phyloP scores from a whole-genome alignment of 2,113 vertebrate genomes.

The Amazona guildingii region DNA sequence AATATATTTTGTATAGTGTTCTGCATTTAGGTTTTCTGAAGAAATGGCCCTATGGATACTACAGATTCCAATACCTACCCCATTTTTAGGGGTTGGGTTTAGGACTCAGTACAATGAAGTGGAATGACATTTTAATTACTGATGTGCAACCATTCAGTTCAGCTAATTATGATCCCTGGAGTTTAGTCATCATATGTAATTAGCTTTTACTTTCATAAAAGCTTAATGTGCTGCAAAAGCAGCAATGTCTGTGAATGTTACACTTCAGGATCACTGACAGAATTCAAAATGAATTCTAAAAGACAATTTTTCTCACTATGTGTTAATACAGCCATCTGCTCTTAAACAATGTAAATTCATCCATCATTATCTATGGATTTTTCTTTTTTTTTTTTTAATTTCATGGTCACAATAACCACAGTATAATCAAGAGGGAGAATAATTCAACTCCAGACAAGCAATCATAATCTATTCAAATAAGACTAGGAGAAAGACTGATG shows the following conservation, averaged over 20 bases:
- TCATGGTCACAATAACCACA: not conserved
- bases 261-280: constrained; percentile 80
- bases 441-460: not conserved
- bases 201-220: constrained; percentile 92
- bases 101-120: constrained; percentile 81
- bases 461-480: constrained; percentile 7
- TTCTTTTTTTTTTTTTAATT: not conserved
- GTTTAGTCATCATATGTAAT: constrained; percentile 92
- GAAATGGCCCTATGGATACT: constrained; percentile 43
- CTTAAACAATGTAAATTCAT: constrained; percentile 23
- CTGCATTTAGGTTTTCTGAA: not conserved
- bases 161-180: constrained; percentile 89
- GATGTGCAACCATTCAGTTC: constrained; percentile 87
- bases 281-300: constrained; percentile 76
- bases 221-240: constrained; percentile 81
- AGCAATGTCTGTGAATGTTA: constrained; percentile 64
- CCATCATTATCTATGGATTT: not conserved
- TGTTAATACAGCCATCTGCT: constrained; percentile 63
- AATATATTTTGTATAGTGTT: not conserved
- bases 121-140: constrained; percentile 94
- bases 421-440: not conserved
- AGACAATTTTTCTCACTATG: constrained; percentile 53
- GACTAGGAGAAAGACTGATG: not conserved
- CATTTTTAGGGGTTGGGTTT: constrained; percentile 78
- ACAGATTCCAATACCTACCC: constrained; percentile 67